A percentile compares a stretch with the other conserved stretches of the same genome.
Evolutionary conservation across 2,888 invertebrate species (phyloP).

Genomic region (Acanthosepion lycidas): DNA sequence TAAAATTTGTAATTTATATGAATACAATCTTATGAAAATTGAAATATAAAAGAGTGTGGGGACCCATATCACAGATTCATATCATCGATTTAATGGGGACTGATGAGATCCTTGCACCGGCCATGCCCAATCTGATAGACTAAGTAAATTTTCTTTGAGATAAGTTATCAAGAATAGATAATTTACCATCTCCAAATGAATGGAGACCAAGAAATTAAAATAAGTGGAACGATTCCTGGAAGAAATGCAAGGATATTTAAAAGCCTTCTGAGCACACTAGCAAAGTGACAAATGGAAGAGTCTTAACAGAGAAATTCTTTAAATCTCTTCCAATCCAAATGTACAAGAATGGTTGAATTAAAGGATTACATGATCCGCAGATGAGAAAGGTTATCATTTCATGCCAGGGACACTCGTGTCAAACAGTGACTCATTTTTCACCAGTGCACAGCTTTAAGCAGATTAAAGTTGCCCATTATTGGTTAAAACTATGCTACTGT

Average conservation of each 20-base stretch:
- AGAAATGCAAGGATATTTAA: not conserved
- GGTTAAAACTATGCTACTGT: not conserved
- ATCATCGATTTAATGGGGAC: no score
- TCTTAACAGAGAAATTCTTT: not conserved
- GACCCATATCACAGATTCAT: no score
- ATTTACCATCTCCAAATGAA: no score
- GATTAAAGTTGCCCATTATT: conserved; percentile 23
- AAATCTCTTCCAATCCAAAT: conserved; percentile 33
- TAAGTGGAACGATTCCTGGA: not conserved
- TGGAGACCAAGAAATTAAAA: not conserved
- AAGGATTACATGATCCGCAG: not conserved
- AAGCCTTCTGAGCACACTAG: not conserved
- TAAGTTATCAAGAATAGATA: not conserved
- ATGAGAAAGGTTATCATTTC: conserved; percentile 22
- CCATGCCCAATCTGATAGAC: no score
- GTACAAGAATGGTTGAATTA: conserved; percentile 22
- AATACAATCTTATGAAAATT: no score
- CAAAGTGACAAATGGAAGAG: conserved; percentile 33
- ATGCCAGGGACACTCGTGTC: conserved; percentile 6
- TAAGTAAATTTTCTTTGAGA: no score
- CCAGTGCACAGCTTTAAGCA: conserved; percentile 13
- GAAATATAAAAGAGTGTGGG: no score
- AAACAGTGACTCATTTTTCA: not conserved
- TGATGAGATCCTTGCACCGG: no score
- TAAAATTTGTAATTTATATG: no score